Evolutionary conservation across 2,888 invertebrate species (phyloP).

Genomic region (Parasteatoda lunata): DNA sequence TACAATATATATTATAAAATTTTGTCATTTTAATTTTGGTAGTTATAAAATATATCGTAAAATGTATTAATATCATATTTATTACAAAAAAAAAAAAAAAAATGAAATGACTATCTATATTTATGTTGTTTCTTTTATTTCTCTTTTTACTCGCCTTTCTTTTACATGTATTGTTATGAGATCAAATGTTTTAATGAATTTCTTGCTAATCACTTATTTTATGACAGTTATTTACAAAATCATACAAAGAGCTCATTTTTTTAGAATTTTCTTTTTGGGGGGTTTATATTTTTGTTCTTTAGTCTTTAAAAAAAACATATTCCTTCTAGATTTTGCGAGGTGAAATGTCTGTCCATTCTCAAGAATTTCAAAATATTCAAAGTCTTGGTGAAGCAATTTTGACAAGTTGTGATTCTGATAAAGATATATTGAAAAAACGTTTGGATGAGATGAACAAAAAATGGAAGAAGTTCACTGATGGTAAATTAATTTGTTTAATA

Average conservation of each 20-base stretch:
- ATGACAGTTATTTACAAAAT: too few relatives aligned
- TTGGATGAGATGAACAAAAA: conserved; percentile 86
- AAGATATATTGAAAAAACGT: conserved; percentile 89
- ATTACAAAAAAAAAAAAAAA: too few relatives aligned
- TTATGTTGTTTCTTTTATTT: too few relatives aligned
- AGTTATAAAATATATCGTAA: too few relatives aligned
- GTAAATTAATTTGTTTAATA: conserved; percentile 21
- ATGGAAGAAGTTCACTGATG: conserved; percentile 88
- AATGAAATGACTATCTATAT: too few relatives aligned
- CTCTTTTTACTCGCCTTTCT: too few relatives aligned
- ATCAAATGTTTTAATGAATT: too few relatives aligned
- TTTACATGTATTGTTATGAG: too few relatives aligned
- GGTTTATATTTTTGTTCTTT: background rate
- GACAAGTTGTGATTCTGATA: conserved; percentile 90
- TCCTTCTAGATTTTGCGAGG: conserved; percentile 82
- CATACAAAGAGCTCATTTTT: background rate
- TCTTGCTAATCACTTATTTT: too few relatives aligned
- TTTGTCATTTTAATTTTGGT: too few relatives aligned
- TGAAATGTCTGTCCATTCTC: conserved; percentile 95
- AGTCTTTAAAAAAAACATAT: background rate
- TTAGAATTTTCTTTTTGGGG: background rate
- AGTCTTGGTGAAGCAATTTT: conserved; percentile 91
- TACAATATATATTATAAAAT: too few relatives aligned
- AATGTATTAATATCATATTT: too few relatives aligned
- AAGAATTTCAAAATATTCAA: conserved; percentile 91